These are phyloP conservation scores for Rhegmatorhina hoffmannsi DNA, from an alignment of 2,113 vertebrate genomes.

Conservation along the genomic window DNA sequence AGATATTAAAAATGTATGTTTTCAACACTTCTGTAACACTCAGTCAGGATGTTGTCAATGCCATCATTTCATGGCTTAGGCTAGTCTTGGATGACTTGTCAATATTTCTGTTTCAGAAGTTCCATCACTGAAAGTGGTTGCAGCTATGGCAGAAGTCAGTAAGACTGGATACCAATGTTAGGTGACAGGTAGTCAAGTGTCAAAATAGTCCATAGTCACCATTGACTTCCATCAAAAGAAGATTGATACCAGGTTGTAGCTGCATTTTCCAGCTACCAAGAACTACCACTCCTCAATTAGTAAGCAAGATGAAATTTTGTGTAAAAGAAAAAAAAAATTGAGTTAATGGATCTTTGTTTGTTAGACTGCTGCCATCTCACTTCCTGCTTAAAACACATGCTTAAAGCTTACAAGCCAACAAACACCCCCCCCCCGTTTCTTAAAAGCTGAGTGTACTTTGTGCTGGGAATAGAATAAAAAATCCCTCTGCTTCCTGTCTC, in stretches of 20 bases:
- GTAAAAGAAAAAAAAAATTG: background rate
- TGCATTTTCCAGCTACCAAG: constrained; percentile 18
- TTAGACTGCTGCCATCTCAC: background rate
- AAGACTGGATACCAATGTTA: constrained; percentile 7
- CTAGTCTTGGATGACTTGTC: constrained; percentile 29
- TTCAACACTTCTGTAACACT: constrained; percentile 15
- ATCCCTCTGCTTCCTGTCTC: background rate
- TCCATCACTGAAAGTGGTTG: constrained; percentile 32
- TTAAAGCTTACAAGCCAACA: background rate
- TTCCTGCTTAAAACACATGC: background rate
- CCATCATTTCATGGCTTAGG: constrained; percentile 38
- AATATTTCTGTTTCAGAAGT: constrained; percentile 60
- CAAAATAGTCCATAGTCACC: constrained; percentile 9
- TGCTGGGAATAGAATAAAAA: background rate
- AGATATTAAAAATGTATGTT: constrained; percentile 65
- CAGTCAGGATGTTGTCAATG: constrained; percentile 54
- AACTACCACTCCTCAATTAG: background rate
- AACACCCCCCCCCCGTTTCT: background rate
- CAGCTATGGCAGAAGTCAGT: constrained; percentile 4
- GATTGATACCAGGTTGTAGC: background rate
- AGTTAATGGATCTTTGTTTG: background rate
- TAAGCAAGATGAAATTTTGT: background rate
- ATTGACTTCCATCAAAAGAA: constrained; percentile 2
- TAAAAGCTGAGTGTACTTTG: background rate
- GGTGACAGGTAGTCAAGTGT: constrained; percentile 31